Base-by-base conservation (phyloP, 2,113 vertebrate species). In the Gallinago media region DNA sequence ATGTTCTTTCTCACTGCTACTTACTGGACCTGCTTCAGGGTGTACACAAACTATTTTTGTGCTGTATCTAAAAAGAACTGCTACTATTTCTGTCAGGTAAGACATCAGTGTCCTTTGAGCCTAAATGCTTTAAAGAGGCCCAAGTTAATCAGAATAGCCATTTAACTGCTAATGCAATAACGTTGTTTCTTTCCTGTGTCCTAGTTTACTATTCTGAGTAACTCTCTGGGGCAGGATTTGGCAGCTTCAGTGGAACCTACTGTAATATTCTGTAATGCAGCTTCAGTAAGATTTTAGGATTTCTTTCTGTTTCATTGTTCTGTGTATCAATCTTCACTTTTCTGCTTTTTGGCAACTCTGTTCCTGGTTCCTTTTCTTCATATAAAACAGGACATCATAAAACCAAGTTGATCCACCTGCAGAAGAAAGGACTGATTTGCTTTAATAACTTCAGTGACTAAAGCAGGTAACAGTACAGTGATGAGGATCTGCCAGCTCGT, bases 261-360 rank as follows among this genome's bases (percentile, higher is more conserved):
- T 77, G 6, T 54, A 63, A 27, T 78, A n/a, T 66, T 52, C 77
- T 70, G 20, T 73, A 89, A 56, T 9, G 21, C 54, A 92, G 36
- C 26, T 62, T 77, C 55, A 84, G 16, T 70, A 87, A 61, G 55
- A 44, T 58, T 71, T 88, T 31, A 82, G 50, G n/a, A 73, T 87
- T 91, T 94, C 46, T 71, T 79, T 62, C 66, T 75, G 19, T 78
- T 92, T 90, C 82, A 42, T 49, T 90, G 36, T 85, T 85, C 78
- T 85, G 0, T 87, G 6, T 81, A 50, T 88, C 70, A 82, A 1
- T 85, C 71, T 88, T 92, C 52, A 58, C 44, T 93, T 93, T 72
- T 82, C 77, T 96, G 55, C 81, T 93, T 92, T 95, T 92, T 89
- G 96, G 88, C 91, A 88, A 92, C 61, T 90, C 80, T 73, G 20